Evolutionary conservation across 37 sponge, comb jelly and placozoan species (phyloP).

Genomic region (Theonella swinhoei): DNA sequence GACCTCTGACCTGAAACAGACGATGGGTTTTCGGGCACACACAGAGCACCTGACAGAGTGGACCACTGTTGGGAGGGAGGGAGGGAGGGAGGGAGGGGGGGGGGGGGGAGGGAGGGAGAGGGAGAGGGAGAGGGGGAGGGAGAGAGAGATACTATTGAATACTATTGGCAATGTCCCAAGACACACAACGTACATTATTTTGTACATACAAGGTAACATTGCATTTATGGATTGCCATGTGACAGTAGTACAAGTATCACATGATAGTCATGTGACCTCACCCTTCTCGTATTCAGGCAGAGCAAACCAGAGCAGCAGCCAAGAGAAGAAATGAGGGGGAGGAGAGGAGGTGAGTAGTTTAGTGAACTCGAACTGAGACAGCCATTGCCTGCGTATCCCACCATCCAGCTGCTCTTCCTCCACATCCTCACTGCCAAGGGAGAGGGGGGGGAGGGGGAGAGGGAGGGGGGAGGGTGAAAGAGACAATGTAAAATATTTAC

Average conservation of each 20-base stretch:
- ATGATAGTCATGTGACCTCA: not conserved
- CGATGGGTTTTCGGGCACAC: constrained; percentile 44
- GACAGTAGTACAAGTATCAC: not conserved
- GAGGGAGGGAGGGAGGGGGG: not conserved
- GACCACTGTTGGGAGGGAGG: constrained; percentile 17
- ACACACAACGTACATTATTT: not conserved
- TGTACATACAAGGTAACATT: not conserved
- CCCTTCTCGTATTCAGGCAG: constrained; percentile 54
- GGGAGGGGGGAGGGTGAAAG: too few species aligned
- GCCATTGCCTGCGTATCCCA: constrained; percentile 40
- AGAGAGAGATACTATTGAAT: not conserved
- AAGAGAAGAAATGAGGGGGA: constrained; percentile 27
- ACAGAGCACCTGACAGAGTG: constrained; percentile 48
- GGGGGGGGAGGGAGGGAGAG: not conserved
- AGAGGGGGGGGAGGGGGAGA: too few species aligned
- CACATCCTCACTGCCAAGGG: constrained; percentile 49
- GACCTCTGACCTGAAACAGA: constrained; percentile 35
- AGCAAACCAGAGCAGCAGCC: constrained; percentile 32
- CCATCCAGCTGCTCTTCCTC: constrained; percentile 38
- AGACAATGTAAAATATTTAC: too few species aligned
- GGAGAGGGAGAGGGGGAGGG: not conserved
- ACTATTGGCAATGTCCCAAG: not conserved
- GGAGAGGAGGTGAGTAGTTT: constrained; percentile 31
- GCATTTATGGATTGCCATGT: not conserved
- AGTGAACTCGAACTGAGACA: constrained; percentile 56